A percentile compares a stretch with the other conserved stretches of the same genome.
Conservation (phyloP, 2,888 invertebrate species). For the Gymnosoma rotundatum region DNA sequence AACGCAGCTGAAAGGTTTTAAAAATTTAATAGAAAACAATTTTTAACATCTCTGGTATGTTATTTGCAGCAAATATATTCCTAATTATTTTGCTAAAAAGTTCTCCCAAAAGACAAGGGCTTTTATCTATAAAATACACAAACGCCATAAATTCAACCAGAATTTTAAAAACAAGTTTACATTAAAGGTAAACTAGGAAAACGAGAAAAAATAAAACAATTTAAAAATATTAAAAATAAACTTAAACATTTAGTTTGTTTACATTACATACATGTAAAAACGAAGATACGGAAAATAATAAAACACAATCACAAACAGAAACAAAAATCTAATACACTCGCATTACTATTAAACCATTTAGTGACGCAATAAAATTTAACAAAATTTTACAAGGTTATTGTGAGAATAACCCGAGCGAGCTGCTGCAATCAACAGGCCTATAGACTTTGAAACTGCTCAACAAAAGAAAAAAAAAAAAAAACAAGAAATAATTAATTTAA, state of each 20-base stretch:
- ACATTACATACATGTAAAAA: slow-evolving; percentile 30
- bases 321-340: background rate
- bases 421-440: slow-evolving; percentile 19
- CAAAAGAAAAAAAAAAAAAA: slow-evolving; percentile 18
- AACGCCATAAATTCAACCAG: background rate
- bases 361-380: slow-evolving; percentile 48
- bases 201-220: background rate
- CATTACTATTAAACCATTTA: slow-evolving; percentile 36
- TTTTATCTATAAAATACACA: slow-evolving; percentile 12
- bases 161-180: slow-evolving; percentile 16
- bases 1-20: background rate
- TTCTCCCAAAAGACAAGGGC: background rate
- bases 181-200: background rate
- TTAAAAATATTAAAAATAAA: slow-evolving; percentile 3
- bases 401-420: slow-evolving; percentile 8
- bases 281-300: slow-evolving; percentile 31
- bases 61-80: background rate
- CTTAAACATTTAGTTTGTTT: slow-evolving; percentile 18
- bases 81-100: background rate
- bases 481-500: slow-evolving; percentile 21
- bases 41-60: no score
- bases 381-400: slow-evolving; percentile 44
- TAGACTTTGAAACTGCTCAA: slow-evolving; percentile 25
- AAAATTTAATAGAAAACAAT: no score
- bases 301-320: slow-evolving; percentile 15